phyloP scores from a whole-genome alignment of 2,888 invertebrate species.

The Troides helena region DNA sequence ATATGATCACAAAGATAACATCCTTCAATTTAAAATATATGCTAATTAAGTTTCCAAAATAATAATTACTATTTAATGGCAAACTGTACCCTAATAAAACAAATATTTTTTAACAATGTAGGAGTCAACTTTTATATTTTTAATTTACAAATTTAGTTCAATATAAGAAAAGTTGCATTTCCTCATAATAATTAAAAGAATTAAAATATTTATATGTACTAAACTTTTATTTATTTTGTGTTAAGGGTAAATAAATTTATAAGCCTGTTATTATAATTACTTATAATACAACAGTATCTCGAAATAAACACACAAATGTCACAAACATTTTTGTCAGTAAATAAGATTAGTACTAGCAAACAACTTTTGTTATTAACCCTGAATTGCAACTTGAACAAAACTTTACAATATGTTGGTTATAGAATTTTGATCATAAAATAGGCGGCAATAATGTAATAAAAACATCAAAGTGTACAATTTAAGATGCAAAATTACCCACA shows the following conservation, averaged over 20 bases:
- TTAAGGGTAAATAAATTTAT: too few species aligned
- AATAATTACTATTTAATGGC: slow-evolving; percentile 2
- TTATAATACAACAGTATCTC: not conserved
- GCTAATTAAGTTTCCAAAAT: not conserved
- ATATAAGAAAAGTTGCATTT: not conserved
- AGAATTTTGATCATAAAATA: not conserved
- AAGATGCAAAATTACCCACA: not conserved
- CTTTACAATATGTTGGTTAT: not conserved
- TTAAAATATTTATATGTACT: too few species aligned
- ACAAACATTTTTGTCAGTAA: not conserved
- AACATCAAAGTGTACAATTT: not conserved
- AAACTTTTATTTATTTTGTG: too few species aligned
- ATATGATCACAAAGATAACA: slow-evolving; percentile 1
- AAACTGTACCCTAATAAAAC: slow-evolving; percentile 33
- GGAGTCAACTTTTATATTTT: slow-evolving; percentile 24
- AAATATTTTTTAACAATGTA: slow-evolving; percentile 33
- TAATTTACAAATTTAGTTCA: not conserved
- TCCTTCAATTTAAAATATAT: not conserved
- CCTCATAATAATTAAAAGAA: too few species aligned
- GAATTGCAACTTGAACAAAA: not conserved
- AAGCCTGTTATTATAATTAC: not conserved
- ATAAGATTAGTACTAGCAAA: not conserved
- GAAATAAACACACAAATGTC: not conserved
- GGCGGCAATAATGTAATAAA: not conserved
- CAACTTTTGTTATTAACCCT: not conserved